A percentile compares a stretch with the other conserved stretches of the same genome.
phyloP scores from a whole-genome alignment of 2,888 invertebrate species.

The Caenorhabditis panamensis region DNA sequence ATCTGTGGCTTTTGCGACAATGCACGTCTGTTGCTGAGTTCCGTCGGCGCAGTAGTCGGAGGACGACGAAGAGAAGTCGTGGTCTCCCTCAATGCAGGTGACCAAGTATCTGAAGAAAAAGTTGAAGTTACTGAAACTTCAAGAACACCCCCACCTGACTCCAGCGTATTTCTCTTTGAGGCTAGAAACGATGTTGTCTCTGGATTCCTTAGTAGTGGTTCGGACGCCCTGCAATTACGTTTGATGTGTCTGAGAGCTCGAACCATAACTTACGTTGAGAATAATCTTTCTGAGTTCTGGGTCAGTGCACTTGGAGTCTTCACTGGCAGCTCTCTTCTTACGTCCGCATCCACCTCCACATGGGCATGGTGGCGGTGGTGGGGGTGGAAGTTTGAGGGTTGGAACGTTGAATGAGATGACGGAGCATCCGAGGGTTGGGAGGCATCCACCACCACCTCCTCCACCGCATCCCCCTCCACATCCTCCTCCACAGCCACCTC shows the following conservation, averaged over 20 bases:
- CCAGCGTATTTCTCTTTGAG: conserved; percentile 67
- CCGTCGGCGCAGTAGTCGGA: conserved; percentile 65
- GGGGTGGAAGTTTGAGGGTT: conserved; percentile 62
- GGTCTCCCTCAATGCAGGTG: conserved; percentile 66
- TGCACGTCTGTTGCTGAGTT: conserved; percentile 68
- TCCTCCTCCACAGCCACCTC: conserved; percentile 61
- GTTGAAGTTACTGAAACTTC: not conserved
- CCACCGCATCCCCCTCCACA: conserved; percentile 62
- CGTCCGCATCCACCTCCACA: conserved; percentile 65
- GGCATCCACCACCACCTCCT: conserved; percentile 61
- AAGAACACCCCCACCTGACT: conserved; percentile 36
- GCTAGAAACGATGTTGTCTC: conserved; percentile 66
- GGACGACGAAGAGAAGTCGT: conserved; percentile 66
- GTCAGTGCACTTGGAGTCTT: conserved; percentile 67
- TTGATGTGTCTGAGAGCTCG: not conserved
- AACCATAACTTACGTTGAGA: conserved; percentile 55
- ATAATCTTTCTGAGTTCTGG: conserved; percentile 68
- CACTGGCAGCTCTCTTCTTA: conserved; percentile 67
- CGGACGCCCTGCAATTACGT: conserved; percentile 53
- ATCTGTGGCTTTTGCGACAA: conserved; percentile 60
- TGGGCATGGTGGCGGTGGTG: conserved; percentile 63
- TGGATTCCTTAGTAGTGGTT: conserved; percentile 63
- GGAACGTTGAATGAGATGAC: conserved; percentile 60
- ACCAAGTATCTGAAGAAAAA: conserved; percentile 60
- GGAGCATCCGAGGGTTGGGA: conserved; percentile 57